A percentile compares a stretch with the other conserved stretches of the same genome.
Conservation (phyloP, 2,797 vertebrate genomes). For the Neoniphon sammara region DNA sequence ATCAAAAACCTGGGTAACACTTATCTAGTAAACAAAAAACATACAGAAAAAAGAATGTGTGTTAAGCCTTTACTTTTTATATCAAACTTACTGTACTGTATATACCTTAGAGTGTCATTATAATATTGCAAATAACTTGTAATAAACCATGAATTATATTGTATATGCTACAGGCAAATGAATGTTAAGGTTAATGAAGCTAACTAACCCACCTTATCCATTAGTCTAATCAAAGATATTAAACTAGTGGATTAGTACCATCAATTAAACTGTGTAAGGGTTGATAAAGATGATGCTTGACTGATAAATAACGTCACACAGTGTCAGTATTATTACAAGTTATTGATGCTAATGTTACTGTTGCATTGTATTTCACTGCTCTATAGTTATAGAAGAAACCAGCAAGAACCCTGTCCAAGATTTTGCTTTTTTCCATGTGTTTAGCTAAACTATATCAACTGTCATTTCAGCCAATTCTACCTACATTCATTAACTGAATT, state of each 20-base stretch:
- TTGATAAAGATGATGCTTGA: not conserved
- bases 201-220: constrained; percentile 2
- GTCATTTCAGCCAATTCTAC: too few relatives aligned
- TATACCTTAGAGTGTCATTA: too few relatives aligned
- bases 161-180: not conserved
- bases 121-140: too few relatives aligned
- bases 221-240: not conserved
- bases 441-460: too few relatives aligned
- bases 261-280: not conserved
- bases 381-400: not conserved
- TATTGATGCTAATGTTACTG: not conserved
- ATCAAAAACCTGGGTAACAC: not conserved
- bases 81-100: not conserved
- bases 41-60: not conserved
- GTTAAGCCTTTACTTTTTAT: too few relatives aligned
- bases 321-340: not conserved
- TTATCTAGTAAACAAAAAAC: not conserved
- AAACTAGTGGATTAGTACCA: not conserved
- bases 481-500: too few relatives aligned
- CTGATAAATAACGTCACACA: not conserved
- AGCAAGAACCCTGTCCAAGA: too few relatives aligned
- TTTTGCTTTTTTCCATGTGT: too few relatives aligned
- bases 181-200: not conserved
- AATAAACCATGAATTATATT: too few relatives aligned
- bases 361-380: constrained; percentile 17